Percentiles rank a stretch among this genome's conserved stretches.
phyloP scores from a whole-genome alignment of 2,797 vertebrate species.

The Eulemur rubriventer region DNA sequence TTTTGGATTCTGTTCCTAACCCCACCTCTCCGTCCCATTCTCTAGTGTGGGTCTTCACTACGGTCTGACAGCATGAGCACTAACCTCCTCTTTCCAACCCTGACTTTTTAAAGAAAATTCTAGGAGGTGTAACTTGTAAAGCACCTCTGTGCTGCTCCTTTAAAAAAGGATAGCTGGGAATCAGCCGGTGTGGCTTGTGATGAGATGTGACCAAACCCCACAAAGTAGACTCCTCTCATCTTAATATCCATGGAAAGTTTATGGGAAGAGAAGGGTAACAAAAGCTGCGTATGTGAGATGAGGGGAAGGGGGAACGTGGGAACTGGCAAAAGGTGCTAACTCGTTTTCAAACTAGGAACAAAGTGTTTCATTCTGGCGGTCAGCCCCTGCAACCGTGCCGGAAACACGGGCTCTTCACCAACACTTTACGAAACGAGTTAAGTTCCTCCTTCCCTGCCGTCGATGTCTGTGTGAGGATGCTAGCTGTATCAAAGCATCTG shows the following conservation, averaged over 20 bases:
- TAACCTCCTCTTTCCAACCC: not conserved
- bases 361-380: not conserved
- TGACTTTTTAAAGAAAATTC: not conserved
- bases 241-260: not conserved
- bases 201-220: not conserved
- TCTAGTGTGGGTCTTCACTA: not conserved
- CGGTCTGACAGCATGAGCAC: fast-evolving
- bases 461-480: not conserved
- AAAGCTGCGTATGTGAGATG: fast-evolving
- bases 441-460: not conserved
- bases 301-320: not conserved
- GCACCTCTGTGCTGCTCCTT: not conserved
- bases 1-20: not conserved
- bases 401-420: not conserved
- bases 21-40: not conserved
- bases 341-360: not conserved
- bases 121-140: not conserved
- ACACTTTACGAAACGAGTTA: not conserved
- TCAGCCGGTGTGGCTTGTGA: not conserved
- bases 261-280: not conserved
- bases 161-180: not conserved
- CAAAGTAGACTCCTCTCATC: not conserved
- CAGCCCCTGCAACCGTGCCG: not conserved
- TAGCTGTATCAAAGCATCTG: not conserved
- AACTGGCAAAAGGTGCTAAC: not conserved